Evolutionary conservation across 2,113 vertebrate genomes (phyloP).

Genomic region (Pedionomus torquatus): DNA sequence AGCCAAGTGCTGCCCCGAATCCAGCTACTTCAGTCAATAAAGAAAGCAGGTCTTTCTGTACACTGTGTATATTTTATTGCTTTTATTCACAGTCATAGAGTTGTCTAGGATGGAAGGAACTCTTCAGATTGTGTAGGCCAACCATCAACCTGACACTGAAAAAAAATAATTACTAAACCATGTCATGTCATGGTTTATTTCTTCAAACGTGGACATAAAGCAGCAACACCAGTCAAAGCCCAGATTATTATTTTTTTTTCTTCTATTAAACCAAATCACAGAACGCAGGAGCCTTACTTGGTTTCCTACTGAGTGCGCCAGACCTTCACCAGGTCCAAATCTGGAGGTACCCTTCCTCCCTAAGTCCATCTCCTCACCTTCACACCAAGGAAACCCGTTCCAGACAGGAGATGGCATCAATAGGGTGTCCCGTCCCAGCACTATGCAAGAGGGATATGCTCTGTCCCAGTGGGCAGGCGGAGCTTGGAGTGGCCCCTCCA

Average conservation of each 20-base stretch:
- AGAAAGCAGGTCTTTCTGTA: background rate
- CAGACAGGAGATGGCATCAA: background rate
- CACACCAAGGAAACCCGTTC: background rate
- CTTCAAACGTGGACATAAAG: background rate
- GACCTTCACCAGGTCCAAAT: background rate
- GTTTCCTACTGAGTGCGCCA: background rate
- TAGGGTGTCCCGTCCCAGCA: too few species aligned
- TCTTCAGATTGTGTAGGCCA: too few species aligned
- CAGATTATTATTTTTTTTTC: background rate
- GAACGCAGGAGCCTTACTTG: background rate
- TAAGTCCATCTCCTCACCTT: background rate
- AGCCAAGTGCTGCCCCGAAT: background rate
- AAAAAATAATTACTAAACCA: too few species aligned
- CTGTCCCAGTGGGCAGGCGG: rapidly evolving
- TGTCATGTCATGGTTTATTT: background rate
- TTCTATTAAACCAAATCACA: background rate
- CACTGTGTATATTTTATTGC: background rate
- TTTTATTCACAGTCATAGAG: background rate
- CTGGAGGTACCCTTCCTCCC: rapidly evolving
- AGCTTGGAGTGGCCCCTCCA: background rate
- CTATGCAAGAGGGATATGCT: rapidly evolving
- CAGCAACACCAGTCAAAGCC: background rate
- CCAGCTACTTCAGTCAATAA: background rate
- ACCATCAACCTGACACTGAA: too few species aligned
- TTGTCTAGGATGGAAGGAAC: too few species aligned